Evolutionary conservation across 1,140 invertebrate genomes (phyloP).

Genomic region (Megalonaias nervosa): DNA sequence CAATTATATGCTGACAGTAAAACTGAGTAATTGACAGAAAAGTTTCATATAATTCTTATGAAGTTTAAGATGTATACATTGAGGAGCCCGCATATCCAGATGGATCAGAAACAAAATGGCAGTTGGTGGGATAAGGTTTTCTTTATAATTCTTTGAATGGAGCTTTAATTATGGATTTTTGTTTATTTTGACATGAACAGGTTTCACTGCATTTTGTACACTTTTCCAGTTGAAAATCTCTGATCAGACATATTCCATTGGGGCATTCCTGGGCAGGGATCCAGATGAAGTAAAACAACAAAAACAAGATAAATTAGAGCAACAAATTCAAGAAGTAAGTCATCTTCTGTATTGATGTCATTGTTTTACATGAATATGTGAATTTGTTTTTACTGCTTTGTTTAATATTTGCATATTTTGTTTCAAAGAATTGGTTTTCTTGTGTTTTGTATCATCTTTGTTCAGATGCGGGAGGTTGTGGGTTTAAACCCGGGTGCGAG

Average conservation of each 20-base stretch:
- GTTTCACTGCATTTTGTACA: neutral
- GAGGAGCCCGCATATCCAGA: no score
- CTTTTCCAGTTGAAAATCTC: conserved; percentile 61
- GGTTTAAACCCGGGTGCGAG: no score
- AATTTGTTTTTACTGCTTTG: neutral
- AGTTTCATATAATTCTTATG: no score
- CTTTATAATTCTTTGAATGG: no score
- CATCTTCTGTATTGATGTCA: neutral
- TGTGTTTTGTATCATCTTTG: neutral
- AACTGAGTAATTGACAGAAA: no score
- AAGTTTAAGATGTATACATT: no score
- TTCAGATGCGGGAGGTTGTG: no score
- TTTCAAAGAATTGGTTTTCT: neutral
- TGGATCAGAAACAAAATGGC: no score
- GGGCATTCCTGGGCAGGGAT: conserved; percentile 69
- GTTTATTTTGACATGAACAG: no score
- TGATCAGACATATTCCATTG: conserved; percentile 68
- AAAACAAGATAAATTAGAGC: conserved; percentile 66
- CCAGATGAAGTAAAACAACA: conserved; percentile 69
- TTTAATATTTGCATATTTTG: neutral
- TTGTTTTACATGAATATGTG: neutral
- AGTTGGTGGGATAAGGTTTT: no score
- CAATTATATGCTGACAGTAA: no score
- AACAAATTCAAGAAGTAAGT: conserved; percentile 64
- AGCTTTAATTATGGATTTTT: no score